Base-by-base conservation (phyloP, 2,888 invertebrate species). In the Himalopsyche anomala region DNA sequence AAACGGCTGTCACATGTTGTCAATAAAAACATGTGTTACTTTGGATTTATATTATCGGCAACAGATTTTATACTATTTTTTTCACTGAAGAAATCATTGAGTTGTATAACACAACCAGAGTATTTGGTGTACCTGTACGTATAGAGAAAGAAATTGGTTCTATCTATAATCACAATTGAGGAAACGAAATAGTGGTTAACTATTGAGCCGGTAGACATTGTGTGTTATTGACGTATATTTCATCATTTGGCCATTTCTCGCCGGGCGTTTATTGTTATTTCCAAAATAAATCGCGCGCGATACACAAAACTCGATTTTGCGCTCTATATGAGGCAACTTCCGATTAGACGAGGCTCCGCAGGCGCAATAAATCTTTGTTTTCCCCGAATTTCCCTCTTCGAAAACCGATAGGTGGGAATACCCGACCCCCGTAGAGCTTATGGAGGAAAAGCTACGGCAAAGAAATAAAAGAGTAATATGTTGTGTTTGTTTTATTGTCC, bases 341-440 rank as follows among this genome's bases (percentile, higher is more conserved):
- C 87, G 83, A 82, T 85, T 82, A 81, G 82, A 79, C 80, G 45
- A 42, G 79, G 54, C 83, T 81, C 85, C 85, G 83, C 55, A 80
- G 86, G 80, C 83, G 84, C 80, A 88, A 88, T 88, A 88, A 88
- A 88, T 88, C 88, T 86, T 85, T 86, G 88, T 88, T 88, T 85
- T 85, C 83, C 86, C 74, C 42, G 87, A 86, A 87, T 87, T 84
- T 80, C 62, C 86, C 74, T 51, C 40, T 80, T 69, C 84, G 56
- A 82, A 80, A 87, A 82, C 42, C 82, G 80, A 85, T 80, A 85
- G 82, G 85, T 83, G 82, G 85, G 80, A 85, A 87, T 81, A 51
- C 79, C 79, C 38, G 82, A 69, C 45, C 82, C 82, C 74, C 42
- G 85, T 15, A 17, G 69, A 36, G 69, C 56, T 74, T 45, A 38